Evolutionary conservation across 1,140 invertebrate genomes (phyloP).

Genomic region (Drosophila sucinea): DNA sequence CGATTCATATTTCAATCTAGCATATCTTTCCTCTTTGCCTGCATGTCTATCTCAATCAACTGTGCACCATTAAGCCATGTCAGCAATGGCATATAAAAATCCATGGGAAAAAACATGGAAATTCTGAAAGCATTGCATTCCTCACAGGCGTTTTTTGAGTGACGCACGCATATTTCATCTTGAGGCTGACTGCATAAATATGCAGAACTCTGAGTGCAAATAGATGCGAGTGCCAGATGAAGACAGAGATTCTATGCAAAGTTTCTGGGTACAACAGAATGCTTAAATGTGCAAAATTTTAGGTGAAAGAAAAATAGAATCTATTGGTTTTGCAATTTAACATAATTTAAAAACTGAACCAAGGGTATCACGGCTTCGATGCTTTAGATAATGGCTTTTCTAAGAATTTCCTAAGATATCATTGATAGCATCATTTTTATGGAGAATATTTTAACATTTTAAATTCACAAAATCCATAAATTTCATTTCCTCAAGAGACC

Average conservation of each 20-base stretch:
- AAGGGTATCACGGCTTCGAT: neutral
- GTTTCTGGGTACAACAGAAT: neutral
- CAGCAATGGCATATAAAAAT: constrained; percentile 7
- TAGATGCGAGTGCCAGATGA: neutral
- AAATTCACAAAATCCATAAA: constrained; percentile 1
- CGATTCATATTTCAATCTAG: constrained; percentile 69
- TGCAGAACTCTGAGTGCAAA: constrained; percentile 6
- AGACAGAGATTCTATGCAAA: neutral
- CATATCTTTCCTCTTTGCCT: constrained; percentile 25
- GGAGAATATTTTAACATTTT: neutral
- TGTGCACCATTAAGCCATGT: constrained; percentile 12
- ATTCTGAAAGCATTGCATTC: constrained; percentile 11
- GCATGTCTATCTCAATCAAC: constrained; percentile 58
- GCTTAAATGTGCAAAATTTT: neutral
- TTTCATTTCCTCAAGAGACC: neutral
- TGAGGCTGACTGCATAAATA: constrained; percentile 12
- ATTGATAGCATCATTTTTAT: neutral
- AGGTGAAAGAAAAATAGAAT: neutral
- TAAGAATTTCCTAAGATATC: too few species aligned
- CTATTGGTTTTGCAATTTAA: too few species aligned
- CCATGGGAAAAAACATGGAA: constrained; percentile 3
- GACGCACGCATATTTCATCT: constrained; percentile 13
- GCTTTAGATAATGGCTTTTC: neutral
- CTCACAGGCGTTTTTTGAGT: constrained; percentile 5
- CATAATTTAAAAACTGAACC: too few species aligned